phyloP scores from a whole-genome alignment of 1,140 invertebrate genomes.

The Drosophila littoralis region DNA sequence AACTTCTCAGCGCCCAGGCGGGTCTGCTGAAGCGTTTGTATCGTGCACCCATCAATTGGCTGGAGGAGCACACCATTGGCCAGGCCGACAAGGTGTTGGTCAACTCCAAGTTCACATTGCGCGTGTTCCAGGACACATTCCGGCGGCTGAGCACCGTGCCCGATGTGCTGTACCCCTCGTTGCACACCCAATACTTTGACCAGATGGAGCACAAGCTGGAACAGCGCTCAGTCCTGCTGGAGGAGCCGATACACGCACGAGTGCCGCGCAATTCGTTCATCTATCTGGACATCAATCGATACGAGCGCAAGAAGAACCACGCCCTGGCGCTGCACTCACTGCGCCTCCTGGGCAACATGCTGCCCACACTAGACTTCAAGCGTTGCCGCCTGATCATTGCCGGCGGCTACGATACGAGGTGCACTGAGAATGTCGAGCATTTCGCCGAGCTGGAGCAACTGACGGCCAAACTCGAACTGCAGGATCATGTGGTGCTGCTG shows the following conservation, averaged over 20 bases:
- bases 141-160: constrained; percentile 88
- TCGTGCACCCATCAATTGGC: constrained; percentile 94
- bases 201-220: constrained; percentile 79
- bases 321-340: constrained; percentile 93
- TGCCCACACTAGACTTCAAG: constrained; percentile 86
- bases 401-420: constrained; percentile 97
- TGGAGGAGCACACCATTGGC: constrained; percentile 95
- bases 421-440: constrained; percentile 95
- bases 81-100: constrained; percentile 95
- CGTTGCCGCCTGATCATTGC: constrained; percentile 95
- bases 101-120: constrained; percentile 96
- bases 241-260: constrained; percentile 58
- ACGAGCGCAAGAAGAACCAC: constrained; percentile 98
- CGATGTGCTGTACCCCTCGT: constrained; percentile 96
- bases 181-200: constrained; percentile 92
- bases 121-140: constrained; percentile 94
- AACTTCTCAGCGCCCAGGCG: constrained; percentile 90
- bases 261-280: constrained; percentile 86
- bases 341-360: constrained; percentile 86
- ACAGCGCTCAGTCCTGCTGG: constrained; percentile 62
- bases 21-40: constrained; percentile 92
- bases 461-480: constrained; percentile 87
- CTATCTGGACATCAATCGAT: constrained; percentile 98
- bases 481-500: constrained; percentile 92
- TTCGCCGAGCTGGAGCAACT: constrained; percentile 89